phyloP scores from a whole-genome alignment of 2,888 invertebrate species.

The Cheilosia scutellata region DNA sequence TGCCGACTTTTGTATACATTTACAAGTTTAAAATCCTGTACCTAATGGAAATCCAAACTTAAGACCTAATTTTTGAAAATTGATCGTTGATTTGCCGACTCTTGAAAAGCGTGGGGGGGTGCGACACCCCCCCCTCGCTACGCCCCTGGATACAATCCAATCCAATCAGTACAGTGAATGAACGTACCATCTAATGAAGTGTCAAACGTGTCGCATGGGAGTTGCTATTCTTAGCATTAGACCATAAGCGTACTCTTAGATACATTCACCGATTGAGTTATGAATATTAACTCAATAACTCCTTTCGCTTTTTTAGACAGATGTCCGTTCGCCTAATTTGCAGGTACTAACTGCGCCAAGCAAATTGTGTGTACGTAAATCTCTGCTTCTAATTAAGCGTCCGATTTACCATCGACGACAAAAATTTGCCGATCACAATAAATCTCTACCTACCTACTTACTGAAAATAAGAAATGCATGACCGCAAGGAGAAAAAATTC shows the following conservation, averaged over 20 bases:
- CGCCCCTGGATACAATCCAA: too few relatives aligned
- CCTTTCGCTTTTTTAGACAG: conserved; percentile 18
- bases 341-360: neutral
- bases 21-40: too few relatives aligned
- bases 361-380: neutral
- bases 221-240: neutral
- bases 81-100: too few relatives aligned
- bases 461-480: conserved; percentile 46
- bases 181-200: conserved; percentile 1
- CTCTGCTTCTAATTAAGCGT: conserved; percentile 20
- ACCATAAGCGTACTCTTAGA: too few relatives aligned
- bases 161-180: neutral
- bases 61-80: too few relatives aligned
- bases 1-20: too few relatives aligned
- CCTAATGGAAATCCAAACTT: too few relatives aligned
- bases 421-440: conserved; percentile 43
- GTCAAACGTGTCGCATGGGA: neutral
- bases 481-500: conserved; percentile 48
- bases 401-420: conserved; percentile 32
- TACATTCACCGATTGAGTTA: too few relatives aligned
- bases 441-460: conserved; percentile 57
- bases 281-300: neutral
- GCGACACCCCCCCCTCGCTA: too few relatives aligned
- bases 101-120: too few relatives aligned
- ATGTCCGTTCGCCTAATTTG: neutral